phyloP scores from a whole-genome alignment of 2,797 vertebrate genomes.

The Anguilla marmorata region DNA sequence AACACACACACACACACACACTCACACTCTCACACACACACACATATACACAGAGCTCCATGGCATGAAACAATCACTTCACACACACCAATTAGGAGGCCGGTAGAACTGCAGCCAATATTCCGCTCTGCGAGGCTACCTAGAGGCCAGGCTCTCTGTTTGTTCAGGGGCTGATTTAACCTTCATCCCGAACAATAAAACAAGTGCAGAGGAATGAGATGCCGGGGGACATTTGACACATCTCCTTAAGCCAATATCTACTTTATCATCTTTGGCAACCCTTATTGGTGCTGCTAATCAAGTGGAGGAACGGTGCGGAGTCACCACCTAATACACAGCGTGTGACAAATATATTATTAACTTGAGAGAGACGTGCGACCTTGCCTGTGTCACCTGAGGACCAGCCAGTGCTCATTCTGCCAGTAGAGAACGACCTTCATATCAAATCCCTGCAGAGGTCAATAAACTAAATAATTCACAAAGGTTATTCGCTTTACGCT shows the following conservation, averaged over 20 bases:
- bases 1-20: slow-evolving; percentile 13
- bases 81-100: slow-evolving; percentile 14
- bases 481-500: slow-evolving; percentile 74
- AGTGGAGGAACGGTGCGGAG: slow-evolving; percentile 71
- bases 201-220: slow-evolving; percentile 66
- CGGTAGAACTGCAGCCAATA: slow-evolving; percentile 32
- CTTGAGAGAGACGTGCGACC: slow-evolving; percentile 72
- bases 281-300: slow-evolving; percentile 82
- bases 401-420: slow-evolving; percentile 67
- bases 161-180: slow-evolving; percentile 80
- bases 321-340: slow-evolving; percentile 65
- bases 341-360: slow-evolving; percentile 83
- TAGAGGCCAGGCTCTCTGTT: slow-evolving; percentile 67
- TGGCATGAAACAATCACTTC: slow-evolving; percentile 16
- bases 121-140: slow-evolving; percentile 41
- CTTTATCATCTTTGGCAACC: slow-evolving; percentile 81
- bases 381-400: slow-evolving; percentile 79
- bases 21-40: slow-evolving; percentile 9
- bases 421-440: slow-evolving; percentile 81
- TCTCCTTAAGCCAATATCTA: slow-evolving; percentile 78
- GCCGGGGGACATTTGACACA: slow-evolving; percentile 75
- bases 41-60: slow-evolving; percentile 6
- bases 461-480: slow-evolving; percentile 86
- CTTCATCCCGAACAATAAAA: slow-evolving; percentile 81
- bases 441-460: slow-evolving; percentile 80